Evolutionary conservation across 2,797 vertebrate genomes (phyloP).

Genomic region (Labroides dimidiatus): DNA sequence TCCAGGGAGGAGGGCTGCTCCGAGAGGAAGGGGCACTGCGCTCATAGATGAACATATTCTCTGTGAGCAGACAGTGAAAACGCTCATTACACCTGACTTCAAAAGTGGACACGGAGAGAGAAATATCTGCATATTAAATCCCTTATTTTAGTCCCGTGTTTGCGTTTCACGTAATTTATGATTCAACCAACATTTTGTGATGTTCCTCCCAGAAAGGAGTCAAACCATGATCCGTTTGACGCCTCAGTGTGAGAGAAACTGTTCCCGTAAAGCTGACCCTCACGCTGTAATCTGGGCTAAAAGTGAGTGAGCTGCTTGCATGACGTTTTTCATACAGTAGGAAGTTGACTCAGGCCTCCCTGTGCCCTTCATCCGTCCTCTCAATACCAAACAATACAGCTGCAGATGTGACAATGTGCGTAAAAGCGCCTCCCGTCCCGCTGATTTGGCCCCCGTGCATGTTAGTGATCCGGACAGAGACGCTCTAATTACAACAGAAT

Average conservation of each 20-base stretch:
- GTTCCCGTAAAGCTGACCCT: background rate
- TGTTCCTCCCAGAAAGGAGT: background rate
- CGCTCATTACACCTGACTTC: conserved; percentile 22
- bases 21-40: conserved; percentile 33
- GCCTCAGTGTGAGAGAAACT: conserved; percentile 2
- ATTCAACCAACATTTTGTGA: background rate
- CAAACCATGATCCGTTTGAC: background rate
- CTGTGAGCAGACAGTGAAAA: conserved; percentile 33
- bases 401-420: conserved; percentile 47
- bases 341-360: conserved; percentile 33
- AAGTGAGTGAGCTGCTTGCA: conserved; percentile 19
- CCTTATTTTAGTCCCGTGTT: rapidly evolving
- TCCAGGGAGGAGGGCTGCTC: conserved; percentile 33
- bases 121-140: background rate
- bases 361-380: conserved; percentile 55
- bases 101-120: background rate
- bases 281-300: background rate
- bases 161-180: background rate
- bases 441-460: conserved; percentile 33
- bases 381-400: conserved; percentile 29
- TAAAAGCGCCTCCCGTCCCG: conserved; percentile 33
- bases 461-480: conserved; percentile 48
- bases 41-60: conserved; percentile 39
- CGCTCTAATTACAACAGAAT: conserved; percentile 67
- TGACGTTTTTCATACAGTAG: conserved; percentile 18